Evolutionary conservation across 2,888 invertebrate genomes (phyloP), one percentile per base, ranked within the genome.

Genomic region (Balanococcus diminutus): DNA sequence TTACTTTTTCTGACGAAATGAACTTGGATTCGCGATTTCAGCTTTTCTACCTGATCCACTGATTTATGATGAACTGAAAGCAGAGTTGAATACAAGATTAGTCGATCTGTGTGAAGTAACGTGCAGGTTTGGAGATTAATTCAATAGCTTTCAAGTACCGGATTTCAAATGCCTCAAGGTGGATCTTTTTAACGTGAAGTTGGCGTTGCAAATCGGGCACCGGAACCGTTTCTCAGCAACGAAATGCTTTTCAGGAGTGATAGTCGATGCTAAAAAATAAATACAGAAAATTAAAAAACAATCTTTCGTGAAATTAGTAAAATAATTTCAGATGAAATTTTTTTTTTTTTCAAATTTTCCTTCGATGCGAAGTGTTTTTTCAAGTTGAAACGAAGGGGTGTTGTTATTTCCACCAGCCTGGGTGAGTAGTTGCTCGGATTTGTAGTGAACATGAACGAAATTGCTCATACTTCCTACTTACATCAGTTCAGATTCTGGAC

Each of bases 41-140:
- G 90, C 88, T 92, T 92, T 88, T 94, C 92, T 32, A 95, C 93
- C 89, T 95, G 94, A 1, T 93, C 92, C 11, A 92, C 92, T 3
- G 93, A 92, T 91, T 94, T 94, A 87, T 94, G 93, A 89, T 88
- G 91, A 90, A 89, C 90, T 90, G 85, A 87, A 87, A 87, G 42
- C 83, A 67, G 4, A 5, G 31, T 67, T 1, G 14, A 67, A 28
- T 19, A 19, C 6, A 56, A 22, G 9, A 0, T n/a, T n/a, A n/a
- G n/a, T n/a, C n/a, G n/a, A n/a, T n/a, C n/a, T n/a, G n/a, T n/a
- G n/a, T 8, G 25, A 25, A 72, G 11, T 56, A 3, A 16, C 16
- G 81, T 19, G 16, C 36, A 19, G 36, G 42, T 36, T 36, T 5
- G 42, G 5, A 82, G 31, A 25, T 81, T 14, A 56, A 31, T 14